These are phyloP conservation scores for Apodemia mormo DNA, from an alignment of 2,888 invertebrate genomes.

Conservation along the genomic window DNA sequence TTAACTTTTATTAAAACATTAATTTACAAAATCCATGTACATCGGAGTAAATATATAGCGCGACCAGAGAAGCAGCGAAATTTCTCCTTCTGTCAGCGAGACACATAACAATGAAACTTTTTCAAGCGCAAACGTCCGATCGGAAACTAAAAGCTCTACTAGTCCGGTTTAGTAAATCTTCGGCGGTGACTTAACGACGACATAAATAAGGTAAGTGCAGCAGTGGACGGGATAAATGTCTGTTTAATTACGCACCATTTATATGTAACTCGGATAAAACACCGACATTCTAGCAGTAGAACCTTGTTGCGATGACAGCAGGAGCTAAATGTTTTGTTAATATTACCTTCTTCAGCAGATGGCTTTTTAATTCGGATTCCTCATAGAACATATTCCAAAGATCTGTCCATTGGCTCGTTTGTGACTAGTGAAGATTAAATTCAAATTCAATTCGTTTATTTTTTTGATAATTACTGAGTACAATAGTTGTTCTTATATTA, in stretches of 20 bases:
- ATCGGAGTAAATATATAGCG: background rate
- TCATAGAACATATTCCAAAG: too few relatives aligned
- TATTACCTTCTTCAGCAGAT: background rate
- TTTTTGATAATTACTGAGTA: too few relatives aligned
- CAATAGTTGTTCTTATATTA: too few relatives aligned
- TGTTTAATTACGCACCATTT: slow-evolving; percentile 11
- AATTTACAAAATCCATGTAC: too few relatives aligned
- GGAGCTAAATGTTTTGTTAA: background rate
- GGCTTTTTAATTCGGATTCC: too few relatives aligned
- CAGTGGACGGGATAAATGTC: slow-evolving; percentile 12
- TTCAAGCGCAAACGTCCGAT: slow-evolving; percentile 9
- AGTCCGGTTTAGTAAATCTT: slow-evolving; percentile 46
- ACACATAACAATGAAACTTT: slow-evolving; percentile 10
- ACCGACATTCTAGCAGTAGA: background rate
- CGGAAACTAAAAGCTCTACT: slow-evolving; percentile 22
- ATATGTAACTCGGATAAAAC: slow-evolving; percentile 2
- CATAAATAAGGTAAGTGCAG: slow-evolving; percentile 48
- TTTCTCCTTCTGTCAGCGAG: background rate
- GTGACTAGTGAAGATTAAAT: too few relatives aligned
- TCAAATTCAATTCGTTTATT: too few relatives aligned
- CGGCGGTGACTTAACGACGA: slow-evolving; percentile 59
- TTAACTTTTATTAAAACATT: too few relatives aligned
- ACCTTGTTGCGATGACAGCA: background rate
- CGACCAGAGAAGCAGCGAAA: background rate
- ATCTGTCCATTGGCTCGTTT: too few relatives aligned